These are phyloP conservation scores for Athalia rosae DNA, from an alignment of 2,888 invertebrate genomes.

Conservation along the genomic window DNA sequence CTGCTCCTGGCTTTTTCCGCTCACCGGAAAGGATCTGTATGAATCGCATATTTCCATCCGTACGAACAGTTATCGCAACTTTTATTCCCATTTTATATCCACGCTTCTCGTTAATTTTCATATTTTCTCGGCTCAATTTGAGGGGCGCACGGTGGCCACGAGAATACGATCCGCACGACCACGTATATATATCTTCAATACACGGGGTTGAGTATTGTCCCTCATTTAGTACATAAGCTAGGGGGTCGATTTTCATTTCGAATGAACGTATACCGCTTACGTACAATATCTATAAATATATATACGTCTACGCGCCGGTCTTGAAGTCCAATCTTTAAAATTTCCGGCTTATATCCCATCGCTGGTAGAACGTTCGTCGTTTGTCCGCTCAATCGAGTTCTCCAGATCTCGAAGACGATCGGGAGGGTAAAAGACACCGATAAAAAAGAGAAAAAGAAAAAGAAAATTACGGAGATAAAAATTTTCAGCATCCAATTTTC, in stretches of 20 bases:
- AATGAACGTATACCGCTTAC: background rate
- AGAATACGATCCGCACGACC: conserved; percentile 17
- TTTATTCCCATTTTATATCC: background rate
- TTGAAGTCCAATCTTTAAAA: conserved; percentile 38
- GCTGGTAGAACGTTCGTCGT: background rate
- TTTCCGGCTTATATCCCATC: conserved; percentile 30
- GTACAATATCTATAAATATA: too few species aligned
- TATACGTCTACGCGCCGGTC: background rate
- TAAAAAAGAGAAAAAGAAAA: too few species aligned
- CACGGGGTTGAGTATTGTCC: conserved; percentile 10
- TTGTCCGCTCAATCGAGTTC: conserved; percentile 9
- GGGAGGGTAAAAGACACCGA: too few species aligned
- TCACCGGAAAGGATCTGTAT: background rate
- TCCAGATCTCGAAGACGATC: background rate
- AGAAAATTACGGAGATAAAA: too few species aligned
- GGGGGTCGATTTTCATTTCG: conserved; percentile 31
- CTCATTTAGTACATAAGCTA: background rate
- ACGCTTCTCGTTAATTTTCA: background rate
- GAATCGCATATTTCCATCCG: background rate
- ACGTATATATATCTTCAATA: conserved; percentile 1
- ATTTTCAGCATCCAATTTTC: too few species aligned
- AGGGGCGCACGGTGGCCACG: background rate
- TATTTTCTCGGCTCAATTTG: background rate
- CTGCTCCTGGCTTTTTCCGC: too few species aligned
- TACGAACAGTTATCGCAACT: background rate